Percentiles rank a stretch among this genome's conserved stretches.
These are phyloP conservation scores for Numenius phaeopus DNA, from an alignment of 2,797 vertebrate species.

Conservation along the genomic window DNA sequence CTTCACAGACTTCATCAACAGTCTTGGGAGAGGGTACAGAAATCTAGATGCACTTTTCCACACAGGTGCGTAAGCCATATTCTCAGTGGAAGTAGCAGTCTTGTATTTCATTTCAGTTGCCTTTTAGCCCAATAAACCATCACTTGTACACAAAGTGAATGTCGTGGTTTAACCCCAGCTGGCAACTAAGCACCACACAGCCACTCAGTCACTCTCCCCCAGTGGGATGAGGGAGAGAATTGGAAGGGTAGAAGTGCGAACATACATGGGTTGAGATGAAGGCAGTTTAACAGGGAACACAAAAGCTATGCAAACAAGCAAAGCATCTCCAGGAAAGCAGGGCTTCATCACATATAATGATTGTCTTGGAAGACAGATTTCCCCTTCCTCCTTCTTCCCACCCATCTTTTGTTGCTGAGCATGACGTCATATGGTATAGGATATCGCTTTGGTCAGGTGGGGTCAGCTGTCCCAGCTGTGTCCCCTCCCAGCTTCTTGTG, in stretches of 20 bases:
- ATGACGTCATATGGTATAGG: not conserved
- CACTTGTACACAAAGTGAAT: not conserved
- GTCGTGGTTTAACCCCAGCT: not conserved
- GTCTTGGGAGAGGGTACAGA: not conserved
- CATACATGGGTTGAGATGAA: not conserved
- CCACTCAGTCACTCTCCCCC: rapidly evolving
- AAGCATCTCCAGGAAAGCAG: not conserved
- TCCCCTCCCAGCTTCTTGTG: not conserved
- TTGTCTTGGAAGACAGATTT: not conserved
- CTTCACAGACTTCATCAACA: not conserved
- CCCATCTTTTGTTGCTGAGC: not conserved
- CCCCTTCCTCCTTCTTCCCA: not conserved
- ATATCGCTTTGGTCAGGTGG: no score
- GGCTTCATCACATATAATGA: no score
- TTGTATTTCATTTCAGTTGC: not conserved
- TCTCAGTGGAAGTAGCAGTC: not conserved
- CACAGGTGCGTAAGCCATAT: not conserved
- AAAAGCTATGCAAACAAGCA: not conserved
- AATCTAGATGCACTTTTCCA: not conserved
- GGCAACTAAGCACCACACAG: not conserved
- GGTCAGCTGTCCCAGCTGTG: no score
- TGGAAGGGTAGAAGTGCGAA: not conserved
- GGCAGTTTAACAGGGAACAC: not conserved
- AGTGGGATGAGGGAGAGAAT: not conserved
- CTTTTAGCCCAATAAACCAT: not conserved